Evolutionary conservation across 2,888 invertebrate species (phyloP), one percentile per base, ranked within the genome.

Genomic region (Fissipunctia ypsillon): DNA sequence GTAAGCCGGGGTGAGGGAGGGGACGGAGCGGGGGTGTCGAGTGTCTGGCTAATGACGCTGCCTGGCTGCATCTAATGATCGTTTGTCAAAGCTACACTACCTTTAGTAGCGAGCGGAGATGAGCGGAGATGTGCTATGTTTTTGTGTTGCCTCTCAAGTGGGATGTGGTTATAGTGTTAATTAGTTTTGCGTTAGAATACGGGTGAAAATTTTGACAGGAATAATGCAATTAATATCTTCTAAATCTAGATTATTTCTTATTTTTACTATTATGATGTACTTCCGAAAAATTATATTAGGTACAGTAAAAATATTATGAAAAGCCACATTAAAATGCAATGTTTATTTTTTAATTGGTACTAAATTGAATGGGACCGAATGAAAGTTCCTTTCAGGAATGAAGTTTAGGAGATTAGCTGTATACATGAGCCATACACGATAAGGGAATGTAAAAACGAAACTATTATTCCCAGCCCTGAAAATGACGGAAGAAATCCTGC

Each of bases 11-110:
- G 52, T 5, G 48, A n/a, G 16, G 38, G 12, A 28, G 25, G 16
- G 48, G 54, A 59, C 12, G 22, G 12, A 28, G 14, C 3, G 43
- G 67, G 59, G 52, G 83, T 80, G 84, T 88, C 76, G 76, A 87
- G 87, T 88, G 87, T 75, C 80, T 73, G 69, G 87, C 88, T 88
- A 87, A 88, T 88, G 87, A 88, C 82, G 81, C 78, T 81, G 86
- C 80, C 73, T 83, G 78, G 76, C 78, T 81, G 84, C 87, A 74
- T 82, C 88, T 88, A 87, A 87, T 87, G 88, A 87, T 81, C 88
- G 81, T 81, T 85, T 86, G 80, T 81, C 85, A 84, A 87, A 85
- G 85, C 71, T 82, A 76, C 84, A 73, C 73, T 65, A 83, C 45
- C 78, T 72, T 69, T 60, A 69, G 63, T 60, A 66, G 59, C 66